These are phyloP conservation scores for Holothuria leucospilota DNA, from an alignment of 53 echinoderm and acorn worm genomes.

Conservation along the genomic window DNA sequence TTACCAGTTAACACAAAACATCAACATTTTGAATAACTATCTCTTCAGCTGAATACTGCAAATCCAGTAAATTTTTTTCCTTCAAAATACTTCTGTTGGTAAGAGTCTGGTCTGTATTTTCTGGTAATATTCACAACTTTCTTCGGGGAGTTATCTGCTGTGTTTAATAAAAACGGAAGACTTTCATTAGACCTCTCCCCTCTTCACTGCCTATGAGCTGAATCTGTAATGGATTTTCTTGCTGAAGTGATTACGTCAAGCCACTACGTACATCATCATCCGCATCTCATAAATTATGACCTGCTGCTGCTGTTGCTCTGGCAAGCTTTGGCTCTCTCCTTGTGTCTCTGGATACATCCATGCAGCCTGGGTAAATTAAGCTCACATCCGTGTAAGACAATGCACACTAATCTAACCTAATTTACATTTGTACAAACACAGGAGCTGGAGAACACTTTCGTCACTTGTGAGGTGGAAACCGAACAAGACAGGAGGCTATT, in stretches of 20 bases:
- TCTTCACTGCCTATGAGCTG: constrained; percentile 25
- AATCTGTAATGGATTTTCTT: constrained; percentile 34
- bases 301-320: neutral
- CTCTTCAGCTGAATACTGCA: too few relatives aligned
- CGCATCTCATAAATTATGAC: constrained; percentile 44
- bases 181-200: constrained; percentile 40
- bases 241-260: constrained; percentile 48
- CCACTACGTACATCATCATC: constrained; percentile 32
- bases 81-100: too few relatives aligned
- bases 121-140: too few relatives aligned
- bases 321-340: neutral
- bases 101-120: too few relatives aligned
- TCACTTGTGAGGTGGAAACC: too few relatives aligned
- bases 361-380: constrained; percentile 32
- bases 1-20: too few relatives aligned
- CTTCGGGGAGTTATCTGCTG: too few relatives aligned
- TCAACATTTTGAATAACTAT: too few relatives aligned
- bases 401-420: constrained; percentile 49
- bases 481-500: constrained; percentile 1
- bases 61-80: too few relatives aligned
- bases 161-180: constrained; percentile 14
- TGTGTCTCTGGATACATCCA: constrained; percentile 28
- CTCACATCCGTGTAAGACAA: constrained; percentile 30
- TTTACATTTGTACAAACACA: constrained; percentile 46
- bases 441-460: constrained; percentile 8